Base-by-base conservation (phyloP, 1,140 invertebrate genomes). In the Danaus melanippus region DNA sequence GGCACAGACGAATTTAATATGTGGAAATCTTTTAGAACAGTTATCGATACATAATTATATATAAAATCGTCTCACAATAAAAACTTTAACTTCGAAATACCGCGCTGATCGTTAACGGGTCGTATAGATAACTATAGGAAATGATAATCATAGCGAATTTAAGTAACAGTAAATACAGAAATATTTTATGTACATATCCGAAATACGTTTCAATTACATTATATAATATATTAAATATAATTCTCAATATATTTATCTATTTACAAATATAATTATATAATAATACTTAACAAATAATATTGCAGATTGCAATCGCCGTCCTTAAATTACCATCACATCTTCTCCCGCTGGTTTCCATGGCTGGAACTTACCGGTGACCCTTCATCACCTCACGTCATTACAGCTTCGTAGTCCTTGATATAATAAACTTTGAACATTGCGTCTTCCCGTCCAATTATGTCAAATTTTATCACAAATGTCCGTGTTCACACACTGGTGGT, bases 241-340 rank as follows among this genome's bases (percentile, higher is more conserved):
- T 69, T 77, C 60, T 67, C 61, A 62, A 67, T 73, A 72, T 69
- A 63, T 63, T 71, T 66, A 70, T 65, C 56, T 83, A 85, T 83
- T 71, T 85, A 85, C 82, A 84, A 68, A 72, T 74, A 74, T 71
- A 64, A 64, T 68, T 66, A 71, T 69, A 65, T 63, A 58, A 64
- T 84, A 80, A 81, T 83, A 80, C 76, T 84, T 84, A 82, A 70
- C 56, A 70, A 70, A 71, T 86, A 80, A 82, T 86, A 86, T 86
- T 86, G 83, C 81, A 83, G 70, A 66, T 76, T 69, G 79, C 77
- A 78, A 83, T 80, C 67, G 73, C 71, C 71, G 10, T 32, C 15
- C 41, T 10, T 48, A 42, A 3, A 50, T 42, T 8, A 42, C 39
- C 39, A 41, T 32, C 53, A 11, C 39, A 32, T 32, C 21, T 32